Evolutionary conservation across 2,113 vertebrate genomes (phyloP), one percentile per base, ranked within the genome.

Genomic region (Tapirus terrestris): DNA sequence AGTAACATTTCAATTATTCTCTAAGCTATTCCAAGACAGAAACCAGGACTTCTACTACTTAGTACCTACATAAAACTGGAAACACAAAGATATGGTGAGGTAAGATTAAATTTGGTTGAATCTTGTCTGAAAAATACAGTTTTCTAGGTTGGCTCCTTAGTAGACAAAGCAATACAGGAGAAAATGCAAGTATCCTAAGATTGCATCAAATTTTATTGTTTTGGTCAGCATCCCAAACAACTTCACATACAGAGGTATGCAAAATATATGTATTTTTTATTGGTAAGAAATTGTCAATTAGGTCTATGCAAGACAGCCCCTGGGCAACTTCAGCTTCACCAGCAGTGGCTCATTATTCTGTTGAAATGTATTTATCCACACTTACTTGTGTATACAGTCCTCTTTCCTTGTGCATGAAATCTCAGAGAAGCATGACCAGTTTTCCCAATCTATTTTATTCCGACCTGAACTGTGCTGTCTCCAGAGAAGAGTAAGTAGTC

Each of bases 121-220:
- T 86, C 91, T 96, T 45, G 23, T 73, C 43, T 94, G n/a, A 87
- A 87, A 79, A 89, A 79, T 70, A 75, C 5, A 80, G 5, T 53
- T 70, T 77, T 75, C 29, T 53, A 23, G 27, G 33, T 94, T 97
- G 20, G 0, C 17, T 95, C 2, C 17, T 39, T 82, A 56, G 21
- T 27, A 88, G 53, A 3, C 17, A 76, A 88, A 53, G 48, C 13
- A 81, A 39, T 60, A 1, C 17, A 56, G 39, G 43, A 84, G 9
- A 73, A 93, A 76, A 76, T 92, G 13, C 1, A 90, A 58, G 4
- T 65, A 73, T 76, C 33, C 10, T 39, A 72, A 87, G 53, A 89
- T 36, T 92, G 7, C 7, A 89, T 81, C 17, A 72, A 81, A 1
- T 53, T 83, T 93, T 83, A 93, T 33, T 75, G 36, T 18, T 48